phyloP scores from a whole-genome alignment of 1,140 invertebrate species.

The Saccostrea glomerata region DNA sequence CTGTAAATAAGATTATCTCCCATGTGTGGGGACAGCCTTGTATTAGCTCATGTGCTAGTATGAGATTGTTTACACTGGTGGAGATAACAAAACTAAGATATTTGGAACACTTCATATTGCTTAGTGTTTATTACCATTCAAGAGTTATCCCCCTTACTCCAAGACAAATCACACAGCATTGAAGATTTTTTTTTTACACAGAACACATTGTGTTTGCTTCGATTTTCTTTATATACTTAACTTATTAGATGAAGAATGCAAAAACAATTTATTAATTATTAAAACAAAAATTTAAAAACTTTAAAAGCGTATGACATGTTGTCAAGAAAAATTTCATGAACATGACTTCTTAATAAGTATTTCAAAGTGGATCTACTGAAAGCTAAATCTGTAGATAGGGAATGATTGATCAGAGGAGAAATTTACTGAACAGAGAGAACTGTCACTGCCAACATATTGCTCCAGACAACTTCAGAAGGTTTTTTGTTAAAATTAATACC shows the following conservation, averaged over 20 bases:
- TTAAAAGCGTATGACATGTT: too few species aligned
- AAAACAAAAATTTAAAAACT: too few species aligned
- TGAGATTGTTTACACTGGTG: conserved; percentile 18
- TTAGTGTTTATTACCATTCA: neutral
- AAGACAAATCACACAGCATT: neutral
- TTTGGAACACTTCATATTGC: neutral
- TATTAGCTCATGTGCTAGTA: conserved; percentile 7
- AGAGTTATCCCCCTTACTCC: conserved; percentile 19
- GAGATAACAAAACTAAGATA: neutral
- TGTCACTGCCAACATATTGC: neutral
- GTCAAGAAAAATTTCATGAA: too few species aligned
- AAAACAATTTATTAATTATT: too few species aligned
- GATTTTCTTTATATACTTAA: too few species aligned
- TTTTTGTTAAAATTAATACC: neutral
- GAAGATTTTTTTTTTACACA: too few species aligned
- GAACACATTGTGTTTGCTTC: too few species aligned
- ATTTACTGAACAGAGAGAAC: neutral
- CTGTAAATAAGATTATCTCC: conserved; percentile 29
- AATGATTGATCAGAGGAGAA: conserved; percentile 4
- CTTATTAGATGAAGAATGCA: too few species aligned
- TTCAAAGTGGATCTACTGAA: too few species aligned
- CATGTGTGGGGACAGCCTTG: neutral
- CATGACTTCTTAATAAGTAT: too few species aligned
- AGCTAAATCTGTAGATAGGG: too few species aligned
- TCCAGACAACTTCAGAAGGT: neutral